Evolutionary conservation across 2,797 vertebrate species (phyloP).

Genomic region (Onychomys torridus): DNA sequence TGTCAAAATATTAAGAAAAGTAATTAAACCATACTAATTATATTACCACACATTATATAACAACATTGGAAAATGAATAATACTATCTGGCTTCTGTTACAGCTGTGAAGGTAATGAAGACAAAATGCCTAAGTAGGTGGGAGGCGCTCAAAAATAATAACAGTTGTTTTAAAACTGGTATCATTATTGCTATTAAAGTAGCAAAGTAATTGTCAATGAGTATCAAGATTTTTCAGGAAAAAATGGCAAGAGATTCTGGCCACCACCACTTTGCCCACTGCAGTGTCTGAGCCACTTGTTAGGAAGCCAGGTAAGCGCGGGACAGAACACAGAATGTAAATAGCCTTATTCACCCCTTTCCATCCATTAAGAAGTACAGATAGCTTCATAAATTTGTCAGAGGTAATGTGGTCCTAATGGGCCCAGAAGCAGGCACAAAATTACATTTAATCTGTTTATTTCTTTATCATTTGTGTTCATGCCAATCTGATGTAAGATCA

Average conservation of each 20-base stretch:
- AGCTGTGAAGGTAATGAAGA: slow-evolving; percentile 24
- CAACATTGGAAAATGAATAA: neutral
- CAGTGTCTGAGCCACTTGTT: neutral
- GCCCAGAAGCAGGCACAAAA: neutral
- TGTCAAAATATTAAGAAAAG: slow-evolving; percentile 59
- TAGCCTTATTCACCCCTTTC: neutral
- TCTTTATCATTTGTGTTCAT: slow-evolving; percentile 14
- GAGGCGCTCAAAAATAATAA: neutral
- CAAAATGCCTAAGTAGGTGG: slow-evolving; percentile 31
- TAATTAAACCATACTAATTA: slow-evolving; percentile 37
- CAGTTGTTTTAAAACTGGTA: slow-evolving; percentile 5
- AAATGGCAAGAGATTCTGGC: neutral
- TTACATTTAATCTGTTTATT: slow-evolving; percentile 45
- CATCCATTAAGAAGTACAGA: neutral
- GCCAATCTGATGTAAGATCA: slow-evolving; percentile 29
- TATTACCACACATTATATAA: neutral
- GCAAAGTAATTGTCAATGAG: neutral
- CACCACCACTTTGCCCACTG: no score
- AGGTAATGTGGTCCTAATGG: neutral
- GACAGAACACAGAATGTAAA: neutral
- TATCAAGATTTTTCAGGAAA: slow-evolving; percentile 16
- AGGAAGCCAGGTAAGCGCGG: neutral
- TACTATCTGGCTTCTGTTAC: neutral
- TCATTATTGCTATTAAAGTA: slow-evolving; percentile 40
- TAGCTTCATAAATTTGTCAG: slow-evolving; percentile 15